A percentile compares a stretch with the other conserved stretches of the same genome.
Conservation (phyloP, 1,140 invertebrate genomes). For the Callitettix versicolor region DNA sequence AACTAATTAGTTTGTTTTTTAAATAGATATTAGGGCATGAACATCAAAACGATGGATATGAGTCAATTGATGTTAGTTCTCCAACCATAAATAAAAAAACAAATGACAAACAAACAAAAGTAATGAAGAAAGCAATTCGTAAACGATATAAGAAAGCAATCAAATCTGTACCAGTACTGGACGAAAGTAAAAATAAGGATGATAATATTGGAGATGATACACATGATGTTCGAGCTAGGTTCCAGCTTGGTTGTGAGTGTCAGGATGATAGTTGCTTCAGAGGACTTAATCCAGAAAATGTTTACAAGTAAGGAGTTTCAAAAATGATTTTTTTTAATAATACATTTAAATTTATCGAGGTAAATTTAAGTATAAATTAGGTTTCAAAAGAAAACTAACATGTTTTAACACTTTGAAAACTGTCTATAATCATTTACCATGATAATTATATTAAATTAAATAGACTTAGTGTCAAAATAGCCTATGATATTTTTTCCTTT, state of each 20-base stretch:
- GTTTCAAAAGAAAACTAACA: too few relatives aligned
- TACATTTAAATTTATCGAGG: too few relatives aligned
- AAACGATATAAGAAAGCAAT: conserved; percentile 38
- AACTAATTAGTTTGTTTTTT: too few relatives aligned
- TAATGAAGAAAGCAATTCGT: conserved; percentile 30
- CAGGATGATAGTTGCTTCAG: conserved; percentile 62
- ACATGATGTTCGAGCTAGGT: conserved; percentile 51
- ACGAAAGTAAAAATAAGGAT: conserved; percentile 35
- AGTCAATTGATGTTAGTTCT: background rate
- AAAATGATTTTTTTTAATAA: background rate
- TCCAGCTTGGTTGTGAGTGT: conserved; percentile 56
- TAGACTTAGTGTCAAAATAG: too few relatives aligned
- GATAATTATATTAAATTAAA: too few relatives aligned
- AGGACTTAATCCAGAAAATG: conserved; percentile 56
- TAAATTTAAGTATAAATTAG: too few relatives aligned
- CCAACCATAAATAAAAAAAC: background rate
- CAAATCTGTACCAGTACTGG: conserved; percentile 34
- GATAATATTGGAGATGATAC: conserved; percentile 45
- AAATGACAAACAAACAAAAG: conserved; percentile 26
- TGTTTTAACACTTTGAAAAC: too few relatives aligned
- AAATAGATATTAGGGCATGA: too few relatives aligned
- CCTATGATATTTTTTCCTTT: too few relatives aligned
- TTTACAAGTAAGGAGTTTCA: conserved; percentile 42
- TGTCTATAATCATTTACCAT: too few relatives aligned
- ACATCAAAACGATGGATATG: too few relatives aligned